These are phyloP conservation scores for Diadema setosum DNA, from an alignment of 35 echinoderm and acorn worm genomes.

Conservation along the genomic window DNA sequence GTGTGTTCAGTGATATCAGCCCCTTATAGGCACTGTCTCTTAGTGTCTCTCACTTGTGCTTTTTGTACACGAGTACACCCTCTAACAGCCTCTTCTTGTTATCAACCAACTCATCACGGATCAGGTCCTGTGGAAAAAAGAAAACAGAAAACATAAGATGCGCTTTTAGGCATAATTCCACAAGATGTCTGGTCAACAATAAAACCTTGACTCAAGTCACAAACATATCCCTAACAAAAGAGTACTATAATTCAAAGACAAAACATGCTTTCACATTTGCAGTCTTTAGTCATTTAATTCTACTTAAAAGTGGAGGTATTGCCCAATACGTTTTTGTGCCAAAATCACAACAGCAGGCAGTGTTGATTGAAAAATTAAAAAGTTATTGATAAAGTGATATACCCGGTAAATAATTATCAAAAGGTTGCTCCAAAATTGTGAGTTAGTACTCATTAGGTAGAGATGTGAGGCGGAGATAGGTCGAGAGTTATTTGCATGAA, in stretches of 20 bases:
- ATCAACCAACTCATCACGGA: slow-evolving; percentile 3
- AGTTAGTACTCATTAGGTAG: too few species aligned
- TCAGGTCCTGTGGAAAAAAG: not conserved
- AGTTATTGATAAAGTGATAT: too few species aligned
- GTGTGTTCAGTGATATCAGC: not conserved
- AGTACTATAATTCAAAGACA: not conserved
- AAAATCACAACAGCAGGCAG: too few species aligned
- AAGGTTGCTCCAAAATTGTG: too few species aligned
- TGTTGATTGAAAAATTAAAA: too few species aligned
- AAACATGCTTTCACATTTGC: not conserved
- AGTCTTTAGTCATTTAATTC: not conserved
- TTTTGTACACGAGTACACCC: slow-evolving; percentile 35
- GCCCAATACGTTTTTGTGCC: too few species aligned
- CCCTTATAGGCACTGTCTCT: not conserved
- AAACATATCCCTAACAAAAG: not conserved
- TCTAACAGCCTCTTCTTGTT: slow-evolving; percentile 2
- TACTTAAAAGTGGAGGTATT: too few species aligned
- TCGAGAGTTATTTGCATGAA: too few species aligned
- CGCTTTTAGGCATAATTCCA: not conserved
- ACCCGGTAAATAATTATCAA: too few species aligned
- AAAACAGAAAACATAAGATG: not conserved
- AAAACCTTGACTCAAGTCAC: not conserved
- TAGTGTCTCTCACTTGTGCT: not conserved
- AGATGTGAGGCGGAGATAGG: too few species aligned
- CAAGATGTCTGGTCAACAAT: not conserved